Percentiles rank a stretch among this genome's conserved stretches.
These are phyloP conservation scores for Vanessa tameamea DNA, from an alignment of 1,140 invertebrate genomes.

Conservation along the genomic window DNA sequence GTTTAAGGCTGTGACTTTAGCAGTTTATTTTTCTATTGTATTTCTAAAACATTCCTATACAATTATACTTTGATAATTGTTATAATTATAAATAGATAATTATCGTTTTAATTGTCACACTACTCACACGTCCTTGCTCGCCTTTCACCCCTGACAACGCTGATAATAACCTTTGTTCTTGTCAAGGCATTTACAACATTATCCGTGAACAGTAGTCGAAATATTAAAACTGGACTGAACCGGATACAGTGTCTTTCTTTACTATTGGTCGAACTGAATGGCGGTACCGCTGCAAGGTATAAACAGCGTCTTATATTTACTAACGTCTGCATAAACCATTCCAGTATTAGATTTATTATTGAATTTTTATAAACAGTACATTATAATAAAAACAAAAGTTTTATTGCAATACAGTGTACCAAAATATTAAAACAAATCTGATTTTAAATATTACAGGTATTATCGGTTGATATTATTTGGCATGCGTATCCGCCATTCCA, in stretches of 20 bases:
- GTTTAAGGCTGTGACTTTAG: neutral
- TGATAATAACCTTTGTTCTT: slow-evolving; percentile 38
- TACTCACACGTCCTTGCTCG: slow-evolving; percentile 39
- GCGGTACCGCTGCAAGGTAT: too few relatives aligned
- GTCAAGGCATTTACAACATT: slow-evolving; percentile 9
- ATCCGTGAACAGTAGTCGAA: slow-evolving; percentile 4
- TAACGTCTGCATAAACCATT: neutral
- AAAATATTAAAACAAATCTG: too few relatives aligned
- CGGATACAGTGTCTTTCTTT: neutral
- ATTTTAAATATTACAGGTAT: too few relatives aligned
- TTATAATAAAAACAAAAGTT: too few relatives aligned
- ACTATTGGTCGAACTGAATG: neutral
- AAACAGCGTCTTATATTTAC: neutral
- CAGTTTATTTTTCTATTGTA: neutral
- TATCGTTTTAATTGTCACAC: slow-evolving; percentile 30
- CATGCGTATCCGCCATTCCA: too few relatives aligned
- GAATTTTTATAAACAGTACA: too few relatives aligned
- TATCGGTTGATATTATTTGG: too few relatives aligned
- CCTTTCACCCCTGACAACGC: slow-evolving; percentile 40
- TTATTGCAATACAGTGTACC: too few relatives aligned
- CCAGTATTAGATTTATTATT: too few relatives aligned
- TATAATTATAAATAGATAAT: slow-evolving; percentile 14
- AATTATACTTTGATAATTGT: slow-evolving; percentile 19
- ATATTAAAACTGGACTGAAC: slow-evolving; percentile 9
- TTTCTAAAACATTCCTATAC: slow-evolving; percentile 6